phyloP scores from a whole-genome alignment of 92 coral and sea anemone genomes.

The Phenganax stokvisi region DNA sequence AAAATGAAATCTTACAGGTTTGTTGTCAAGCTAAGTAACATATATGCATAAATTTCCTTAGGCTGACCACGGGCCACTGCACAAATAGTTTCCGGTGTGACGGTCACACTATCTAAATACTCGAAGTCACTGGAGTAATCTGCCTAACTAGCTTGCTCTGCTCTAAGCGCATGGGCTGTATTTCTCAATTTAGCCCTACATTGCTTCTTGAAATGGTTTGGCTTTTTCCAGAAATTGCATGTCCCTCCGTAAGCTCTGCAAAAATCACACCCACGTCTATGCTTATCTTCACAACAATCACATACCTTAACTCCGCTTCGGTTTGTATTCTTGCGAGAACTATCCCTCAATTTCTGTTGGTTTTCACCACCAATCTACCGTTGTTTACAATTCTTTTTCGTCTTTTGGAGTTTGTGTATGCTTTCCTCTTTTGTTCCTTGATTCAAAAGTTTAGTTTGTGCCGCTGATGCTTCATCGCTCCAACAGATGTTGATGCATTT shows the following conservation, averaged over 20 bases:
- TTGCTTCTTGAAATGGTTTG: no score
- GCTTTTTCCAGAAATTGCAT: no score
- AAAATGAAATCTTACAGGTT: no score
- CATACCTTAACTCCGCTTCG: slow-evolving; percentile 33
- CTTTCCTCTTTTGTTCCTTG: no score
- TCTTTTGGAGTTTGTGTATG: no score
- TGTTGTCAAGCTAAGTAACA: not conserved
- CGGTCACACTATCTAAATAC: slow-evolving; percentile 22
- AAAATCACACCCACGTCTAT: slow-evolving; percentile 38
- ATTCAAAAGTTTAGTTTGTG: no score
- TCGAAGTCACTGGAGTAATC: slow-evolving; percentile 40
- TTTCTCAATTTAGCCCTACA: slow-evolving; percentile 30
- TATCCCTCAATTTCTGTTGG: slow-evolving; percentile 5
- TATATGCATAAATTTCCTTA: not conserved
- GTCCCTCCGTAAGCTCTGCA: no score
- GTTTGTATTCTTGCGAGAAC: slow-evolving; percentile 24
- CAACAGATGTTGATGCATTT: no score
- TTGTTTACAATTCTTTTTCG: no score
- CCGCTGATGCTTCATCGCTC: no score
- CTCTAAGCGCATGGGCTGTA: not conserved
- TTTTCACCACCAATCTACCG: no score
- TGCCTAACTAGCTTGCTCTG: not conserved
- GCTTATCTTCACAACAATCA: slow-evolving; percentile 46
- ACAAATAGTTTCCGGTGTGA: slow-evolving; percentile 29
- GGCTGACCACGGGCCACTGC: slow-evolving; percentile 1